Evolutionary conservation across 2,888 invertebrate genomes (phyloP), one percentile per base, ranked within the genome.

Genomic region (Mycalesis mineus): DNA sequence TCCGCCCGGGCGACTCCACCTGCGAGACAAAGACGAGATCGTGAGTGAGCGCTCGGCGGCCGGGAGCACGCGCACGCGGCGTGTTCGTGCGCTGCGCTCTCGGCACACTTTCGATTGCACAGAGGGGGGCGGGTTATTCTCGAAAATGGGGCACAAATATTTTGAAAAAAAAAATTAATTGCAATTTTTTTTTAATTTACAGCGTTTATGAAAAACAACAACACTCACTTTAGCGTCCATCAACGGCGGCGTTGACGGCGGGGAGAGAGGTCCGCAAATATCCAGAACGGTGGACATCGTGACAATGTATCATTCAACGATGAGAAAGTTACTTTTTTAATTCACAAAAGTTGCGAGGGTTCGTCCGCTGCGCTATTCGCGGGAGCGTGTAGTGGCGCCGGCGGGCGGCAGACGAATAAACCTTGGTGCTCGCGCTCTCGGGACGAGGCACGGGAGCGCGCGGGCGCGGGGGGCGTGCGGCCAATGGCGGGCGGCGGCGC

Each of bases 401-500:
- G 80, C 83, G 84, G 75, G 73, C 75, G 80, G 79, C 89, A 78
- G 70, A 90, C 91, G 78, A 92, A 84, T 85, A 87, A 88, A 83
- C 86, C 88, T 86, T 78, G 77, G 64, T 74, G 80, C 71, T 75
- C 64, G 76, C 78, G 76, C 68, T 87, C 75, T 74, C 74, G 75
- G 72, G 68, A 87, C 75, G 91, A 91, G 70, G 92, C 88, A 86
- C 85, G 85, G 17, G 62, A 49, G 48, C 54, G 11, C 91, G 80
- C 79, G 73, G 85, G 88, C 89, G 90, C 79, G 78, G 72, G 83
- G 90, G 88, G 88, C 83, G 84, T 83, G 75, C 72, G 77, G 71
- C 94, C 93, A 93, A 93, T 93, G 75, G 73, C 68, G 74, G 78
- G 70, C 80, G 93, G 92, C 93, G 95, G 95, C 94, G 93, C 94